A percentile compares a stretch with the other conserved stretches of the same genome.
Conservation (phyloP, 1,140 invertebrate genomes). For the Nymphalis io region DNA sequence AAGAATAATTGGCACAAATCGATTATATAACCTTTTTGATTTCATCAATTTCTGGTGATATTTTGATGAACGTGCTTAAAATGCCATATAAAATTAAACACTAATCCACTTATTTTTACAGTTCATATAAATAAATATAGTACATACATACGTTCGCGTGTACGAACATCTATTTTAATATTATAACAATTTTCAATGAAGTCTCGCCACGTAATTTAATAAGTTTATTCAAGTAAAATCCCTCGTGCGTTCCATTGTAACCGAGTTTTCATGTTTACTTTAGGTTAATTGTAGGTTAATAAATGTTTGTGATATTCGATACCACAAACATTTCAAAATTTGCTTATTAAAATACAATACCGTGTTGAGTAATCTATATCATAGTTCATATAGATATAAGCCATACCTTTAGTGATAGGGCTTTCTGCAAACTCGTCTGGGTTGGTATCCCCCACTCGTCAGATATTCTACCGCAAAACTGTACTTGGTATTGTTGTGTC, state of each 20-base stretch:
- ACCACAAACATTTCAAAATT: slow-evolving; percentile 2
- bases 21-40: no score
- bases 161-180: not conserved
- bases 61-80: no score
- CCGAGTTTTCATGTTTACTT: not conserved
- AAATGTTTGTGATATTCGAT: slow-evolving; percentile 8
- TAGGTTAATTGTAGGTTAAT: slow-evolving; percentile 8
- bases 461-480: no score
- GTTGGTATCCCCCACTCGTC: no score
- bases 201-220: not conserved
- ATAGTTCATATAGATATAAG: no score
- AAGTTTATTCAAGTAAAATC: slow-evolving; percentile 7
- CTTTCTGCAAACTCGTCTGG: no score
- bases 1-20: no score
- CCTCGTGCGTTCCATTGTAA: slow-evolving; percentile 2
- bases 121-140: not conserved
- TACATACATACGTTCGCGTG: not conserved
- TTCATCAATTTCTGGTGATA: no score
- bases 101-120: no score
- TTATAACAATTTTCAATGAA: not conserved
- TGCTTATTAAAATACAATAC: not conserved
- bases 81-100: no score
- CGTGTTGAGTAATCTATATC: not conserved
- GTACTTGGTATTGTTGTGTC: no score
- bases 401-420: no score